Conservation (phyloP, 2,113 vertebrate species). For the Marcusenius ussheri region DNA sequence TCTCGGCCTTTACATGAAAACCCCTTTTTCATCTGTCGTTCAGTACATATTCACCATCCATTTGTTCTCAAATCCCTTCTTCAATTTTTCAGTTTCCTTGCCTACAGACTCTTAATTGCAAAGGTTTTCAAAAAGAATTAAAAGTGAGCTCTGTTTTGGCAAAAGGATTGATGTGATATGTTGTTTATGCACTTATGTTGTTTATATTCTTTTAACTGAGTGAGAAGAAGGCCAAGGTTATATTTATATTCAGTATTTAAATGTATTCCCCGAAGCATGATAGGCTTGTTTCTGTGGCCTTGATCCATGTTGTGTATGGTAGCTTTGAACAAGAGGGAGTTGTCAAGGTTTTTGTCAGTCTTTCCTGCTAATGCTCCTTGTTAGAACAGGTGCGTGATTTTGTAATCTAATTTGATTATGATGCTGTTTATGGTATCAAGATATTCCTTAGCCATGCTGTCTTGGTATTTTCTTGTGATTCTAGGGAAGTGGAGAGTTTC, state of each 20-base stretch:
- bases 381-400: not conserved
- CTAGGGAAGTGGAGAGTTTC: not conserved
- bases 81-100: not conserved
- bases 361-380: not conserved
- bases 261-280: not conserved
- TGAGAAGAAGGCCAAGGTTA: not conserved
- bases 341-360: not conserved
- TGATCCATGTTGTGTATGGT: not conserved
- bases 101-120: not conserved
- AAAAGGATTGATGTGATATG: not conserved
- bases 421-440: not conserved
- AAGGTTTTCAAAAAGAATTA: constrained; percentile 11
- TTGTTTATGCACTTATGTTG: not conserved
- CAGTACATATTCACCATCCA: not conserved
- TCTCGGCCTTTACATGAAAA: not conserved
- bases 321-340: not conserved
- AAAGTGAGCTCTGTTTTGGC: constrained; percentile 9
- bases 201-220: not conserved
- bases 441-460: not conserved
- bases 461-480: not conserved
- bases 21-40: not conserved
- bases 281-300: not conserved
- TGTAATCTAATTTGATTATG: not conserved
- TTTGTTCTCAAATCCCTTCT: not conserved
- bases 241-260: constrained; percentile 1